These are phyloP conservation scores for Rhaphigaster nebulosa DNA, from an alignment of 2,888 invertebrate genomes.

Conservation along the genomic window DNA sequence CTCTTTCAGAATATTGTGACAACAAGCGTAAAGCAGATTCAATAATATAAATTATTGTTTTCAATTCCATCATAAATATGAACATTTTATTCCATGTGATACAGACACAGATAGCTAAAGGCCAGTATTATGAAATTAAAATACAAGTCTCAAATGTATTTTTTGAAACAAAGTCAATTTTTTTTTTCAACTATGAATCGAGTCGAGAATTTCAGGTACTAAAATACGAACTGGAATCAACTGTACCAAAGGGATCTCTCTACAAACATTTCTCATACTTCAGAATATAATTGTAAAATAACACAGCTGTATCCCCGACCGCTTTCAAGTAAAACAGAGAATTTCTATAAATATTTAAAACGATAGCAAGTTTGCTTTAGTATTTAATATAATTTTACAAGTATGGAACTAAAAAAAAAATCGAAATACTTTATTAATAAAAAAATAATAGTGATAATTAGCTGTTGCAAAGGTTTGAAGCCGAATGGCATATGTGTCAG, in stretches of 20 bases:
- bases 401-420: neutral
- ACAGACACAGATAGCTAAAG: too few relatives aligned
- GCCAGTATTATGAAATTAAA: too few relatives aligned
- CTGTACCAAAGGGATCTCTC: neutral
- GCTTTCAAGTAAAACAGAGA: neutral
- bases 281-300: slow-evolving; percentile 15
- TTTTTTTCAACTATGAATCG: neutral
- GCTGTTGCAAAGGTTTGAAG: too few relatives aligned
- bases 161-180: neutral
- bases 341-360: neutral
- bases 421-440: neutral
- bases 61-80: too few relatives aligned
- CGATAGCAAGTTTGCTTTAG: neutral
- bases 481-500: too few relatives aligned
- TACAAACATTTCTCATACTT: neutral
- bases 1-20: too few relatives aligned
- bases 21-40: too few relatives aligned
- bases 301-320: neutral
- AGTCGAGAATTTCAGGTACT: neutral
- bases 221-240: neutral
- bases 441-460: too few relatives aligned
- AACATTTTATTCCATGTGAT: too few relatives aligned
- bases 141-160: too few relatives aligned
- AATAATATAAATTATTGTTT: too few relatives aligned
- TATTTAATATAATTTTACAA: neutral